Base-by-base conservation (phyloP, 2,888 invertebrate genomes). In the Ormia ochracea region DNA sequence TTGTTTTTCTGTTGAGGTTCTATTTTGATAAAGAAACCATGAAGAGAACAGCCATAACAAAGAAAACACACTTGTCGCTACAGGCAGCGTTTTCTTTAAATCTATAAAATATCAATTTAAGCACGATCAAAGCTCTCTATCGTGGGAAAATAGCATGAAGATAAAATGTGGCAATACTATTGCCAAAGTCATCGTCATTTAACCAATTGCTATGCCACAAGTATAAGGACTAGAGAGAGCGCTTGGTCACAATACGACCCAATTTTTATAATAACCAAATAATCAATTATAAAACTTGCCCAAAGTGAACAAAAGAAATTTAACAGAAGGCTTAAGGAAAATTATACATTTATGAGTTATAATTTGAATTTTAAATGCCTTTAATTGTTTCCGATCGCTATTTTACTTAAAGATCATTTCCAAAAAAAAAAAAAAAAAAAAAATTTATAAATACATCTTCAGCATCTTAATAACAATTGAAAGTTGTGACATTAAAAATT, bases 81-180 rank as follows among this genome's bases (percentile, higher is more conserved):
- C 76, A 76, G 80, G 76, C 80, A 76, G 66, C 50, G 63, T 68
- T 80, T 80, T 76, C 52, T 76, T 76, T 68, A 80, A 80, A 76
- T 76, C 80, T 80, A 80, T 80, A 80, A 80, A 80, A 80, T 80
- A 80, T 80, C 80, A 80, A 80, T 80, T 80, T 80, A 80, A 80
- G 80, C 80, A 80, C 80, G 80, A 80, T 80, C 80, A 76, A 80
- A 72, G 63, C 56, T 76, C 63, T 63, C 63, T 72, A 80, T 76
- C 80, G 80, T 80, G 80, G 80, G 80, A 80, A 80, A 80, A 76
- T 80, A 66, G 59, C 17, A 43, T n/a, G 33, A 69, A 52, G 4
- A 72, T 73, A 59, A 59, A 74, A 78, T 70, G 38, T 65, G 65
- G 69, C 65, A 66, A 12, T n/a, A 43, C 23, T 0, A 33, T 33